A percentile compares a stretch with the other conserved stretches of the same genome.
phyloP scores from a whole-genome alignment of 2,113 vertebrate species.

The Bufo bufo region DNA sequence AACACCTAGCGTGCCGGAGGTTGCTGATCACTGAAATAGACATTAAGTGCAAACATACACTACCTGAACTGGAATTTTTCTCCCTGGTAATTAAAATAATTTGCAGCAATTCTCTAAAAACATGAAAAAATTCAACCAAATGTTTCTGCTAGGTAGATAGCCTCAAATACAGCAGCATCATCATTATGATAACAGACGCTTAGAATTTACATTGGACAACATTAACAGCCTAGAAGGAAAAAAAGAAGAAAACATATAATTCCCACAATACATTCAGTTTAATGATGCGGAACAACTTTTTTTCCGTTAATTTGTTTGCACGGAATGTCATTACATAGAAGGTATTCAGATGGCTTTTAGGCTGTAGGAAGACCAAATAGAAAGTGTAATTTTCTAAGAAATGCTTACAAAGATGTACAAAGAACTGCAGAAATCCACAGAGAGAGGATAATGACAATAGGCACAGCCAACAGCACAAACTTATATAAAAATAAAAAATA shows the following conservation, averaged over 20 bases:
- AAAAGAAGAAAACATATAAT: slow-evolving; percentile 12
- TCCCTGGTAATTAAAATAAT: background rate
- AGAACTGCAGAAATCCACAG: background rate
- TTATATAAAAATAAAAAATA: background rate
- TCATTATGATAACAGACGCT: slow-evolving; percentile 13
- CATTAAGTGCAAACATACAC: background rate
- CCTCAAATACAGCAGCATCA: background rate
- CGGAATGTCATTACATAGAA: slow-evolving; percentile 1
- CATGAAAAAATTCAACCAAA: slow-evolving; percentile 4
- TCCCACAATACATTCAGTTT: slow-evolving; percentile 27
- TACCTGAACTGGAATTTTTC: background rate
- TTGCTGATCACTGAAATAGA: background rate
- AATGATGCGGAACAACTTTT: slow-evolving; percentile 36
- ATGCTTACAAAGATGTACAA: background rate
- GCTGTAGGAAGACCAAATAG: slow-evolving; percentile 25
- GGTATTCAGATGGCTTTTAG: slow-evolving; percentile 37
- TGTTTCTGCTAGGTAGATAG: background rate
- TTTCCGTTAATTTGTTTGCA: slow-evolving; percentile 48
- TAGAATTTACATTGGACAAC: background rate
- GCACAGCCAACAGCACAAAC: background rate
- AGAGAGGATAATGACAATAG: background rate
- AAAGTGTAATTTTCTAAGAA: slow-evolving; percentile 35
- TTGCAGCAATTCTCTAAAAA: background rate
- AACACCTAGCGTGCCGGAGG: no score
- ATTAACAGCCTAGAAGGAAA: background rate